phyloP scores from a whole-genome alignment of 2,888 invertebrate species.

The Sphinx pinastri region DNA sequence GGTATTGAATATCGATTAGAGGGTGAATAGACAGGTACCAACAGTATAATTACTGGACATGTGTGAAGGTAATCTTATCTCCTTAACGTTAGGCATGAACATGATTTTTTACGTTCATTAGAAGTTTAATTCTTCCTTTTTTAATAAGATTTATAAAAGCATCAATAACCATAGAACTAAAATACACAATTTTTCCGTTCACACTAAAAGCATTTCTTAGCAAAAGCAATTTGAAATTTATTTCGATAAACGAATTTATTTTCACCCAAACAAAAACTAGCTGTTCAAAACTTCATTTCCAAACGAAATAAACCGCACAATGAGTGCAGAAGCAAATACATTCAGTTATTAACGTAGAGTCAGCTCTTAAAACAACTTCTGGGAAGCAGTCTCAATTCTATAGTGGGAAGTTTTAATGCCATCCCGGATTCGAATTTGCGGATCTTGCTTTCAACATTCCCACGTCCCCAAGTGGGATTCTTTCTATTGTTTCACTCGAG shows the following conservation, averaged over 20 bases:
- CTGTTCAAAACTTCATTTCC: not conserved
- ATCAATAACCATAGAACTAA: no score
- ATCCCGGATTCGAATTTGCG: slow-evolving; percentile 43
- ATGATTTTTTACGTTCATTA: no score
- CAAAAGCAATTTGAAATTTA: not conserved
- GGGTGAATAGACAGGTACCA: no score
- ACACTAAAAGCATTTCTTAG: not conserved
- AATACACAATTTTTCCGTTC: not conserved
- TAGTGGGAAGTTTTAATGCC: slow-evolving; percentile 66
- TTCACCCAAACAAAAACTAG: slow-evolving; percentile 4
- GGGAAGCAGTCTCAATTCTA: slow-evolving; percentile 55
- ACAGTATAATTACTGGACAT: no score
- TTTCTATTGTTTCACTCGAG: slow-evolving; percentile 29
- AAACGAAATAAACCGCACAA: slow-evolving; percentile 17
- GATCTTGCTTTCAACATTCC: slow-evolving; percentile 56
- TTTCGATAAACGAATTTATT: slow-evolving; percentile 16
- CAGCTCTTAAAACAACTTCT: slow-evolving; percentile 34
- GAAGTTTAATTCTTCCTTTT: no score
- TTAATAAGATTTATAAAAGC: no score
- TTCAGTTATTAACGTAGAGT: slow-evolving; percentile 18
- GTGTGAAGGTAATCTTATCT: no score
- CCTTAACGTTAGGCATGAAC: no score
- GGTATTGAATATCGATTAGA: no score
- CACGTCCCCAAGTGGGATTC: slow-evolving; percentile 40
- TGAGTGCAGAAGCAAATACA: slow-evolving; percentile 18